Percentiles rank a stretch among this genome's conserved stretches.
These are phyloP conservation scores for Protodeltote pygarga DNA, from an alignment of 2,888 invertebrate species.

Conservation along the genomic window DNA sequence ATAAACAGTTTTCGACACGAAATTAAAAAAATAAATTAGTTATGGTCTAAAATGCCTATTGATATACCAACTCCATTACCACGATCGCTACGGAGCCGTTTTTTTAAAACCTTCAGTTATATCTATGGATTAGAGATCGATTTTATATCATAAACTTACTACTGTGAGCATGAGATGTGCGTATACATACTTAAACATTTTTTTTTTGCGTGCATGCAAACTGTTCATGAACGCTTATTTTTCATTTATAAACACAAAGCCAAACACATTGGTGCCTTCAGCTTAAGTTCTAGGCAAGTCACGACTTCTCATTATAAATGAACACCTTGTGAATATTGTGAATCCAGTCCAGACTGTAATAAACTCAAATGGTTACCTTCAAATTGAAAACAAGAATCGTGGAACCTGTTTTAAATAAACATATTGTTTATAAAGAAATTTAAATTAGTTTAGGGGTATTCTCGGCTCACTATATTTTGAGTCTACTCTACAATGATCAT, in stretches of 20 bases:
- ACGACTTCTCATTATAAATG: slow-evolving; percentile 41
- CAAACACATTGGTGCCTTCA: slow-evolving; percentile 28
- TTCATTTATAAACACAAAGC: slow-evolving; percentile 48
- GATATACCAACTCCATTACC: no score
- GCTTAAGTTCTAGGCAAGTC: slow-evolving; percentile 38
- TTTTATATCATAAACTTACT: no score
- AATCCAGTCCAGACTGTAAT: slow-evolving; percentile 38
- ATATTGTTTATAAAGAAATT: neutral
- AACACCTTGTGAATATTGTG: slow-evolving; percentile 41
- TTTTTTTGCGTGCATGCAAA: neutral
- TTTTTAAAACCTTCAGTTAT: no score
- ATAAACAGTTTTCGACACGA: no score
- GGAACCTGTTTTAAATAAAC: slow-evolving; percentile 6
- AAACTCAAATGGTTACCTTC: slow-evolving; percentile 32
- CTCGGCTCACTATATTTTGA: no score
- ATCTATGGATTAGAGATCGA: no score
- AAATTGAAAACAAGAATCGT: slow-evolving; percentile 11
- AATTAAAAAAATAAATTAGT: no score
- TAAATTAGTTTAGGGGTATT: slow-evolving; percentile 5
- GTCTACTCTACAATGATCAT: no score
- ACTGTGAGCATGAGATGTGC: no score
- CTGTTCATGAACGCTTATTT: slow-evolving; percentile 32
- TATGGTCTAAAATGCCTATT: no score
- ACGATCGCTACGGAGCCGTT: no score
- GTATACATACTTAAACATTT: no score